Evolutionary conservation across 1,140 invertebrate species (phyloP), one percentile per base, ranked within the genome.

Genomic region (Drepana arcuata): DNA sequence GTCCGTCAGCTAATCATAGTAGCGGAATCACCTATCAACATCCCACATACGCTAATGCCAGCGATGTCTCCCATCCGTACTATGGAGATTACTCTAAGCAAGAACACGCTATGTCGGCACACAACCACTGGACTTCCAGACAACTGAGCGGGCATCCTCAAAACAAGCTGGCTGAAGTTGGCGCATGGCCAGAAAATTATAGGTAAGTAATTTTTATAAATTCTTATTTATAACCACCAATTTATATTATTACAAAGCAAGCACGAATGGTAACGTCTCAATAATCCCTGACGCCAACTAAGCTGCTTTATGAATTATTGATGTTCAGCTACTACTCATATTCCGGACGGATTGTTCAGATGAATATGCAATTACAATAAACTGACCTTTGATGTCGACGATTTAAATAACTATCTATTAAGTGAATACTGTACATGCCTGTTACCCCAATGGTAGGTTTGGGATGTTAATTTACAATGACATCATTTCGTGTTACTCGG

Each of bases 171-270:
- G 65, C 73, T 15, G 83, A 84, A 60, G 78, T 84, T 25, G 49
- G 79, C 37, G 60, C 72, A 2, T 84, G 83, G 83, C 68, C 80
- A 36, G 83, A 84, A 66, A 84, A 84, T 66, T 84, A 84, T 70
- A 83, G 83, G 83, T 84, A 52, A 82, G 73, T n/a, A 3, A 26
- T 2, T n/a, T 49, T 48, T 37, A 50, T 40, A 26, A 16, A 45
- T 40, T 16, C 5, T 15, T 12, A 31, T 34, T 42, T 29, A 40
- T 30, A 14, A 40, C 36, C n/a, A n/a, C 10, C 25, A 16, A 29
- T 38, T 37, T 40, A 15, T 28, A 16, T 31, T 37, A 27, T 32
- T 44, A 29, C 26, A 26, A 16, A 26, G 11, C 28, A 37, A 33
- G 41, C 37, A 34, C 16, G 31, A 43, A 26, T 41, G 14, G 37